These are phyloP conservation scores for Rhabdomys pumilio DNA, from an alignment of 2,797 vertebrate genomes.

Conservation along the genomic window DNA sequence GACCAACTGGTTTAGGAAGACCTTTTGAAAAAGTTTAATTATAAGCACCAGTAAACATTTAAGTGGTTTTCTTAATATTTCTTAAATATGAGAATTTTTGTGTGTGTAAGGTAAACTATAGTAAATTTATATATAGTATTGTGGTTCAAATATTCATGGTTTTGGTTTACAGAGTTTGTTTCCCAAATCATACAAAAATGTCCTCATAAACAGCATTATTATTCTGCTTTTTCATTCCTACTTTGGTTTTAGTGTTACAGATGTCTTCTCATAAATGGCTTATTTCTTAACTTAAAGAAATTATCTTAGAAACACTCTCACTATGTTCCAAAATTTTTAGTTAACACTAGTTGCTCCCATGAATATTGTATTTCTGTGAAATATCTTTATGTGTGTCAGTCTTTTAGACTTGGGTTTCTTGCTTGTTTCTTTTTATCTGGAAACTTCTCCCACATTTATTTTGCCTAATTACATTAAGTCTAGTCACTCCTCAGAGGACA, in stretches of 20 bases:
- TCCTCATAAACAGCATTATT: not conserved
- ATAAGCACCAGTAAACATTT: conserved; percentile 59
- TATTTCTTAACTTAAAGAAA: not conserved
- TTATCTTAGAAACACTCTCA: not conserved
- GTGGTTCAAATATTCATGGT: not conserved
- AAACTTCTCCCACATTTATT: not conserved
- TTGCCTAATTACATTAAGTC: conserved; percentile 22
- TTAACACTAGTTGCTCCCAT: not conserved
- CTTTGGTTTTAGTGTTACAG: not conserved
- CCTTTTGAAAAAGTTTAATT: conserved; percentile 26
- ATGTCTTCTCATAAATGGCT: not conserved
- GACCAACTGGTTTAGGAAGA: not conserved
- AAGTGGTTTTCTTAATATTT: conserved; percentile 45
- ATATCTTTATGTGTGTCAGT: not conserved
- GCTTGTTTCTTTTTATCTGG: not conserved
- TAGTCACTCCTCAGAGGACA: not conserved
- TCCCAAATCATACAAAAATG: not conserved
- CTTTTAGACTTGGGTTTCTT: not conserved
- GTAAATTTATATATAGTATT: not conserved
- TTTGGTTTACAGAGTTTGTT: conserved; percentile 40
- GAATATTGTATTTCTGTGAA: not conserved
- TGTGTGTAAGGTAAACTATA: not conserved
- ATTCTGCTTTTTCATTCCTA: conserved; percentile 9
- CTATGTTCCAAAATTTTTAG: not conserved
- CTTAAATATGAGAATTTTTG: conserved; percentile 5